Base-by-base conservation (phyloP, 2,797 vertebrate genomes). In the Pseudomugil gertrudae region DNA sequence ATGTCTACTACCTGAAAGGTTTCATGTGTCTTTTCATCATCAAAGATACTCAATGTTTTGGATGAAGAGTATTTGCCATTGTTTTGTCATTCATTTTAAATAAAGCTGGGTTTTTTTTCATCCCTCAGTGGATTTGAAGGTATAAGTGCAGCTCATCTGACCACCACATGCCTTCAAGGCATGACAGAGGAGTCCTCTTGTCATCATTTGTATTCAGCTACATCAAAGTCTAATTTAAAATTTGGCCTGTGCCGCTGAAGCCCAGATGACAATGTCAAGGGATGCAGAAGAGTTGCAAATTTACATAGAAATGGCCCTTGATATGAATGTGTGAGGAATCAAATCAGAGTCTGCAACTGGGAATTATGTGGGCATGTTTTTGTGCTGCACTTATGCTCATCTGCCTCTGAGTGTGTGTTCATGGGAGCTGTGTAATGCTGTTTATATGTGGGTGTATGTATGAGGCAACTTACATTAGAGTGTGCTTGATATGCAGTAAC, bases 191-290 rank as follows among this genome's bases (percentile, higher is more conserved):
- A 33, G 69, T 30, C 33, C 5, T 69, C 19, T 2, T 77, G 69
- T 80, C 80, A 84, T 85, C 75, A 84, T 86, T 87, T 90, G 78
- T 80, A 85, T 87, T 89, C 86, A 80, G 76, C 65, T n/a, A 72
- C 74, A 87, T 89, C 80, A 80, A 87, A 86, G 81, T 76, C 73
- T 63, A 72, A 77, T 80, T 79, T 64, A 36, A 76, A 76, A 74
- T 66, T 57, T 75, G 74, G 78, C 69, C 75, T 48, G 68, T 83
- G 57, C 80, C 67, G 69, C 53, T 9, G 35, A 51, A 76, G 79
- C 72, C 35, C 59, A 57, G 81, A 71, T 66, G 82, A 81, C 83
- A 77, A 84, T 66, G 85, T 78, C 66, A 72, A 58, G 68, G 67
- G 76, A 85, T 57, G 68, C 74, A 81, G 78, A 79, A 51, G 72